Base-by-base conservation (phyloP, 2,113 vertebrate genomes). In the Sebastes schlegelii region DNA sequence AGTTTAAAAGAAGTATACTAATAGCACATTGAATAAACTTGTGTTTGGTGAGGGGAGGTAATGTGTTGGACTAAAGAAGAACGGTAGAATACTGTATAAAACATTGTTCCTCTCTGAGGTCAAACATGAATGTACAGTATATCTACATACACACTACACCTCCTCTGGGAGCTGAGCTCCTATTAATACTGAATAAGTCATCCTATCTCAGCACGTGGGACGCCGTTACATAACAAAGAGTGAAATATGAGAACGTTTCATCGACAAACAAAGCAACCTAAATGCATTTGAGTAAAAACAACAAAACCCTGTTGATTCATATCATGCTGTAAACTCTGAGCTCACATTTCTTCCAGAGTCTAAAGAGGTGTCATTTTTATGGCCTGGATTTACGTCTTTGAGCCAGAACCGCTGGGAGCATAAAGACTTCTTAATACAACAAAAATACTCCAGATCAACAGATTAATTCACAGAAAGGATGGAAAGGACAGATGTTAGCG, bases 181-280 rank as follows among this genome's bases (percentile, higher is more conserved):
- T 77, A 74, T 79, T 73, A 73, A 80, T 80, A 83, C 75, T 71
- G 69, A 14, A 55, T 16, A 65, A 23, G 69, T 74, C 63, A 78
- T 89, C 54, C 52, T 63, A 73, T 86, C 69, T 77, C 52, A 19
- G 62, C 54, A 43, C 6, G 3, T 7, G 61, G 23, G 65, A 1
- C 1, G 13, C 3, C 4, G n/a, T 71, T 74, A 66, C 79, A 76
- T 57, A 52, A 86, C 51, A 60, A 68, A 5, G 13, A 55, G 0
- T 72, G 76, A 78, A 78, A 80, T 6, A n/a, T 21, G 70, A 90
- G 87, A 48, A 55, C 0, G 12, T 63, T 81, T 54, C 0, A 12
- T 52, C 26, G 21, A 34, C 57, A 74, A 40, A 67, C 45, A 61
- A 48, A 60, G 10, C 1, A 6, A 40, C n/a, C 1, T 11, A 16